Base-by-base conservation (phyloP, 2,113 vertebrate species). In the Callipepla squamata region DNA sequence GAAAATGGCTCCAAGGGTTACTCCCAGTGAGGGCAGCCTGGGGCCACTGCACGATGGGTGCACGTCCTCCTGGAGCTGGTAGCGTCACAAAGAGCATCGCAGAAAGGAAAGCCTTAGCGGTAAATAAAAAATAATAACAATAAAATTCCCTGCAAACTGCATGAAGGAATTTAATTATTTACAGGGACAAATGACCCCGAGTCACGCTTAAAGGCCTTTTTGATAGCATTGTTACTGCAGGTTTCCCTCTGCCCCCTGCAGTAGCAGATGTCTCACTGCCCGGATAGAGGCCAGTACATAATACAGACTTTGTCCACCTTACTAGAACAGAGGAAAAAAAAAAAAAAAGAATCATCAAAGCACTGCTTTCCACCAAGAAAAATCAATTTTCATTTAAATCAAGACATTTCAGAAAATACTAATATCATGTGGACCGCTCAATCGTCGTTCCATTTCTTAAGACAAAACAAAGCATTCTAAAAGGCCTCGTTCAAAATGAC, bases 381-480 rank as follows among this genome's bases (percentile, higher is more conserved):
- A 72, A 66, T 87, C 40, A 8, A 21, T 91, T 87, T 76, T 87
- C 6, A 87, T 70, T 82, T 87, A 95, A 80, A 80, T 74, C 63
- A 77, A 70, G 72, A 40, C 7, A 59, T 67, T 77, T 90, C 38
- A 82, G 59, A 80, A 94, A 62, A 90, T 34, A 74, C 26, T 79
- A 73, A 53, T 53, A 61, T 48, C 44, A 72, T 11, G 45, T 5
- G 30, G 58, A 20, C 32, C 23, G 36, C 26, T 91, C 55, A 50
- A 57, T 47, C 66, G 21, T 14, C 62, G 70, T 87, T 67, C 23
- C 2, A 38, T 80, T 44, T 13, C 6, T 20, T 77, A 81, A 85
- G 85, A 58, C 2, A 3, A 90, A 95, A 80, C 36, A 87, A 89
- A 82, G 50, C 28, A 1, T 50, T 91, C 82, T 77, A 34, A 90